Evolutionary conservation across 2,888 invertebrate genomes (phyloP), one percentile per base, ranked within the genome.

Genomic region (Ceraclea dissimilis): DNA sequence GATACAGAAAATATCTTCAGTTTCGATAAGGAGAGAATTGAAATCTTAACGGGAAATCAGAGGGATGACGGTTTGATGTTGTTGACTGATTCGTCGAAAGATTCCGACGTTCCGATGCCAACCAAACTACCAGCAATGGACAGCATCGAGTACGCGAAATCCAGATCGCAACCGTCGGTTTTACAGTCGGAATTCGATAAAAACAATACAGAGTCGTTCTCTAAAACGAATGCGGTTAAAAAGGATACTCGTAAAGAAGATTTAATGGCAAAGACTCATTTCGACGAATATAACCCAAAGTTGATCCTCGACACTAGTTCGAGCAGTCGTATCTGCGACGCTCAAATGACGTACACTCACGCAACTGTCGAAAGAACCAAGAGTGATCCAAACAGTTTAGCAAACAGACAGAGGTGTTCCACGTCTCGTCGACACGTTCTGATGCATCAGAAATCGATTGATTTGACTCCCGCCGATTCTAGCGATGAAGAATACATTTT

Each of bases 361-460:
- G 82, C 84, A 20, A 85, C 87, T 0, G 88, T 90, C 0, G 90
- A 90, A 69, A 80, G 91, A 60, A 91, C 91, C 2, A 91, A 90
- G 69, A 90, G 90, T 65, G 91, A 92, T 75, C 91, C 91, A 0
- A 90, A 90, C 68, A 86, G 85, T 31, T 74, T 86, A 52, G 86
- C 89, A 0, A 83, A 84, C 64, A 78, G 89, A 56, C 85, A 86
- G 59, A 79, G 88, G 16, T 86, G 83, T 57, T 86, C 85, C 2
- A 86, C 81, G 66, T 84, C 85, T 2, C 80, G 89, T n/a, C 79
- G 90, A 17, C 85, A 89, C 70, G 82, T 89, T 22, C 69, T 90
- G 20, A 90, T 87, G 84, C 90, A 90, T 70, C 90, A 90, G 66
- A 90, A 90, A 67, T 90, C 90, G 0, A 90, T 90, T 58, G 90